Base-by-base conservation (phyloP, 2,888 invertebrate species). In the Dryobota labecula region DNA sequence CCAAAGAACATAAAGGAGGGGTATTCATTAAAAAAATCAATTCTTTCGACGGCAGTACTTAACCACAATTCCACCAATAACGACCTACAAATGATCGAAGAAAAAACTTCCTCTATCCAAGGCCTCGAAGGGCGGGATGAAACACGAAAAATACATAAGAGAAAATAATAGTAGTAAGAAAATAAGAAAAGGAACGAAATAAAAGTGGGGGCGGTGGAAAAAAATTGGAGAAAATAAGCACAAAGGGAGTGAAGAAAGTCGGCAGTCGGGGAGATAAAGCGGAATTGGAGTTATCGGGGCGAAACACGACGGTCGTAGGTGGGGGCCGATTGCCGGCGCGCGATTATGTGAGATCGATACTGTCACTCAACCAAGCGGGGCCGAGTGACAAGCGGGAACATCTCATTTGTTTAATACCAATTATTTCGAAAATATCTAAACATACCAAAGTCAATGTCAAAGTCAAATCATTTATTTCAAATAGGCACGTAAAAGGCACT, bases 231-330 rank as follows among this genome's bases (percentile, higher is more conserved):
- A 95, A 94, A 95, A 95, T 94, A 94, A 94, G 95, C 91, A 95
- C 95, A 95, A 95, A 94, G 94, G 94, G 94, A 93, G 91, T 90
- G 91, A 93, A 92, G 93, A 93, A 93, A 93, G 93, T 93, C 92
- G 92, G 91, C 90, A 89, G 89, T 88, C 89, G 91, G 92, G 92
- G 93, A 95, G 95, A 96, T 96, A 96, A 95, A 94, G 94, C 93
- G 95, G 94, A 94, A 96, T 96, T 94, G 96, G 92, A 95, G 95
- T 92, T 94, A 95, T 95, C 94, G 95, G 93, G 93, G 95, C 94
- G 95, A 91, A 87, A 90, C 90, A 90, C 90, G 92, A 90, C 92
- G 88, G 87, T 76, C 88, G 92, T 89, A 92, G 94, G 94, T 91
- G 94, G 94, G 93, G 90, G 79, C 78, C 91, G 86, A 88, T 92